Percentiles rank a stretch among this genome's conserved stretches.
Conservation (phyloP, 2,888 invertebrate species). For the Nipponacmea schrenckii region DNA sequence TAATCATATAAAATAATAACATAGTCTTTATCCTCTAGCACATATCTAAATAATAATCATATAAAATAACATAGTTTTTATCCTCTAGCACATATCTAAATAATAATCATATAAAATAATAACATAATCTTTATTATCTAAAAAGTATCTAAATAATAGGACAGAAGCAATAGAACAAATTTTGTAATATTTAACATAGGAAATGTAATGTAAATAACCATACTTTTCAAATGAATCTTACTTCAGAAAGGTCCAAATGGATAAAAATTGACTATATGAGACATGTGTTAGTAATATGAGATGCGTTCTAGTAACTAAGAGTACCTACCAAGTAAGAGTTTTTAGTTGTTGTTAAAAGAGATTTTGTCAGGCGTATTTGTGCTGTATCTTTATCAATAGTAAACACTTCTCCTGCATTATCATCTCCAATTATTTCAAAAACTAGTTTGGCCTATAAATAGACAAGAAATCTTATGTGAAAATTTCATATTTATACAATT, state of each 20-base stretch:
- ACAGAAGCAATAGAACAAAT: background rate
- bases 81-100: constrained; percentile 38
- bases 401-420: constrained; percentile 48
- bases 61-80: constrained; percentile 32
- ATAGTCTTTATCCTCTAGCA: no score
- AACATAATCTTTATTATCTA: constrained; percentile 42
- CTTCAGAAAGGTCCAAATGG: no score
- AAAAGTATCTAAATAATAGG: constrained; percentile 44
- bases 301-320: no score
- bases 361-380: constrained; percentile 47
- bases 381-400: constrained; percentile 48
- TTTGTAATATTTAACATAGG: no score
- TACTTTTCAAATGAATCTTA: no score
- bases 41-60: no score
- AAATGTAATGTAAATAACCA: no score
- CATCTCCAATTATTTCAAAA: constrained; percentile 55
- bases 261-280: no score
- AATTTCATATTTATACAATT: no score
- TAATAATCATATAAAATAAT: no score
- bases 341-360: constrained; percentile 35
- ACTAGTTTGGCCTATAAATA: constrained; percentile 27
- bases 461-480: no score
- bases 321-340: constrained; percentile 40
- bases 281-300: no score
- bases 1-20: background rate